Evolutionary conservation across 2,888 invertebrate species (phyloP).

Genomic region (Hedychridium roseum): DNA sequence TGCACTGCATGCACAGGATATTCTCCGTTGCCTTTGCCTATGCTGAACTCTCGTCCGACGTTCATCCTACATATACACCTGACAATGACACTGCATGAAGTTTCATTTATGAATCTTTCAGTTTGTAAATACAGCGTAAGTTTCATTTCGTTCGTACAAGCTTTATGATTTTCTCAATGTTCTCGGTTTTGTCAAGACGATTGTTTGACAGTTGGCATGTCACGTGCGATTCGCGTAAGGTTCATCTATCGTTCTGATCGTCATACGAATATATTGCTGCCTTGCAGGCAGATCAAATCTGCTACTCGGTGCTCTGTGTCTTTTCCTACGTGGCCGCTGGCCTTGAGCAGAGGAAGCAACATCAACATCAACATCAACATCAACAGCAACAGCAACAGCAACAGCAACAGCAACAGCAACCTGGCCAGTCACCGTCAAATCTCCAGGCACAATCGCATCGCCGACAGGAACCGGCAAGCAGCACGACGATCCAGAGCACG

Average conservation of each 20-base stretch:
- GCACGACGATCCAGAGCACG: constrained; percentile 22
- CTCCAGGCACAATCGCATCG: constrained; percentile 54
- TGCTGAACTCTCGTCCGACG: constrained; percentile 54
- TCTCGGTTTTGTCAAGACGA: too few relatives aligned
- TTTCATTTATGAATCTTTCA: constrained; percentile 40
- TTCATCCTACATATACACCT: constrained; percentile 42
- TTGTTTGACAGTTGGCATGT: too few relatives aligned
- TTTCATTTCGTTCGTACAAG: constrained; percentile 24
- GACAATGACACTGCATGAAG: constrained; percentile 48
- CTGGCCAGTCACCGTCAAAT: constrained; percentile 21
- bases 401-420: constrained; percentile 66
- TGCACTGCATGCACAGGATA: constrained; percentile 80
- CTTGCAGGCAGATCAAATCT: constrained; percentile 95
- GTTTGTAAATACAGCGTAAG: constrained; percentile 40
- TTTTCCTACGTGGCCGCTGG: constrained; percentile 99
- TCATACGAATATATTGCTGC: too few relatives aligned
- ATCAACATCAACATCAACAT: constrained; percentile 39
- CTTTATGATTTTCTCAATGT: too few relatives aligned
- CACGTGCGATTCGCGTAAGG: too few relatives aligned
- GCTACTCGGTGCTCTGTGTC: constrained; percentile 98
- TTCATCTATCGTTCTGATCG: too few relatives aligned
- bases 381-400: constrained; percentile 55
- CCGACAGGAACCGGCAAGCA: constrained; percentile 38
- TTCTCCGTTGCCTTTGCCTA: constrained; percentile 76
- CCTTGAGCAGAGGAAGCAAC: constrained; percentile 72